These are phyloP conservation scores for Leucoraja erinaceus DNA, from an alignment of 2,113 vertebrate genomes.

Conservation along the genomic window DNA sequence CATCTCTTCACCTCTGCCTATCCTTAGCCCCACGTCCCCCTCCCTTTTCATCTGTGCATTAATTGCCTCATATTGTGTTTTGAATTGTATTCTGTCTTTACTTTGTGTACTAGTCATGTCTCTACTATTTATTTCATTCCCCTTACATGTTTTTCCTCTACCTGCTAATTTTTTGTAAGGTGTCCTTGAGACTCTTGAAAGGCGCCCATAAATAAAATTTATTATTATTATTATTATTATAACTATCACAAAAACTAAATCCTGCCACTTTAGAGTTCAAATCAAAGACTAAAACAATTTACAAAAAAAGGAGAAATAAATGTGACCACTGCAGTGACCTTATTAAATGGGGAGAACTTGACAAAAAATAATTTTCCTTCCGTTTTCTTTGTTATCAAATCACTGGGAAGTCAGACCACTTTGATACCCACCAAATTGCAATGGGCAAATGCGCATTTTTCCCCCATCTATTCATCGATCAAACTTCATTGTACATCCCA, in stretches of 20 bases:
- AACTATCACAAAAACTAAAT: neutral
- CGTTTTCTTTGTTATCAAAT: neutral
- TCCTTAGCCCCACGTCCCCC: too few species aligned
- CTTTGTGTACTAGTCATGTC: too few species aligned
- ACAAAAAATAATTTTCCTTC: neutral
- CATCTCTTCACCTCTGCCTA: too few species aligned
- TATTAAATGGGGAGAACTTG: neutral
- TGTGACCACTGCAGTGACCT: neutral
- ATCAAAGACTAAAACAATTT: neutral
- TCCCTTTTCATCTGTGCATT: too few species aligned
- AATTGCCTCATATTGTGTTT: too few species aligned
- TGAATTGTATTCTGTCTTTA: too few species aligned
- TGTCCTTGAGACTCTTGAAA: too few species aligned
- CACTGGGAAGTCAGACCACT: neutral
- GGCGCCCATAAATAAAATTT: too few species aligned
- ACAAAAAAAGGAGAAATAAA: conserved; percentile 3
- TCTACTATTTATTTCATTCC: too few species aligned
- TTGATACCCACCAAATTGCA: neutral
- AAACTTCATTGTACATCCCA: neutral
- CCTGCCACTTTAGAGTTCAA: neutral
- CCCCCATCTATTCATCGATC: neutral
- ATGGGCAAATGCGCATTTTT: neutral
- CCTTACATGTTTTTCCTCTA: too few species aligned
- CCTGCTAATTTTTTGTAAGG: too few species aligned
- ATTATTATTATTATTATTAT: too few species aligned